A percentile compares a stretch with the other conserved stretches of the same genome.
phyloP scores from a whole-genome alignment of 1,140 invertebrate species.

The Sminthurinus signatus region DNA sequence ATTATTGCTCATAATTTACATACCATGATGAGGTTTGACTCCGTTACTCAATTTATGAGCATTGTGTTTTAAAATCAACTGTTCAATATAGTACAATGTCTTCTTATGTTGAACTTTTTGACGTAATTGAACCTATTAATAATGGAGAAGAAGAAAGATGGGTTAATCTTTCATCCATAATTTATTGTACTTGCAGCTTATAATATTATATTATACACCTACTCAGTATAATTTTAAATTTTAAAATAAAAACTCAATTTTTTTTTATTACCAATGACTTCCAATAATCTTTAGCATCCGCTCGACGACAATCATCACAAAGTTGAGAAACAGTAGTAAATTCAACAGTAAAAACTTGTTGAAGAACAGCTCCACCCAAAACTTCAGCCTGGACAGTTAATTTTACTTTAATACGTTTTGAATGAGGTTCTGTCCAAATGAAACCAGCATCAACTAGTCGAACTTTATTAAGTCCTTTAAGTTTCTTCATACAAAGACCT shows the following conservation, averaged over 20 bases:
- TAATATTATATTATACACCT: too few species aligned
- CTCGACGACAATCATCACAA: slow-evolving; percentile 94
- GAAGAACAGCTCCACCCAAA: slow-evolving; percentile 67
- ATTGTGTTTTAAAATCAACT: slow-evolving; percentile 91
- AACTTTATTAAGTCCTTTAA: slow-evolving; percentile 86
- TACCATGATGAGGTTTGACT: slow-evolving; percentile 88
- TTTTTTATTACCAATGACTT: slow-evolving; percentile 77
- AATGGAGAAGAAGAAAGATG: too few species aligned
- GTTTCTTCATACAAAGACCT: slow-evolving; percentile 82
- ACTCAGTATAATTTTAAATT: too few species aligned
- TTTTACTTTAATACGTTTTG: slow-evolving; percentile 94
- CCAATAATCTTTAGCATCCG: slow-evolving; percentile 98
- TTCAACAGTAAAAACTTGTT: slow-evolving; percentile 93
- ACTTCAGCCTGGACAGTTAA: slow-evolving; percentile 95
- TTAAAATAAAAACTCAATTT: too few species aligned
- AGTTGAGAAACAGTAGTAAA: slow-evolving; percentile 86
- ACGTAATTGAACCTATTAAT: slow-evolving; percentile 65
- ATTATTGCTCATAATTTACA: slow-evolving; percentile 34
- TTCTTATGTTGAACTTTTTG: slow-evolving; percentile 91
- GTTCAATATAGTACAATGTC: slow-evolving; percentile 97
- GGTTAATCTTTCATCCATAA: too few species aligned
- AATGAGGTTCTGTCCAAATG: slow-evolving; percentile 99
- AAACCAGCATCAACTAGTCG: slow-evolving; percentile 92
- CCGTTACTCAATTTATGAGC: slow-evolving; percentile 85
- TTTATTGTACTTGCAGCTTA: too few species aligned